These are phyloP conservation scores for Apolygus lucorum DNA, from an alignment of 1,140 invertebrate species.

Conservation along the genomic window DNA sequence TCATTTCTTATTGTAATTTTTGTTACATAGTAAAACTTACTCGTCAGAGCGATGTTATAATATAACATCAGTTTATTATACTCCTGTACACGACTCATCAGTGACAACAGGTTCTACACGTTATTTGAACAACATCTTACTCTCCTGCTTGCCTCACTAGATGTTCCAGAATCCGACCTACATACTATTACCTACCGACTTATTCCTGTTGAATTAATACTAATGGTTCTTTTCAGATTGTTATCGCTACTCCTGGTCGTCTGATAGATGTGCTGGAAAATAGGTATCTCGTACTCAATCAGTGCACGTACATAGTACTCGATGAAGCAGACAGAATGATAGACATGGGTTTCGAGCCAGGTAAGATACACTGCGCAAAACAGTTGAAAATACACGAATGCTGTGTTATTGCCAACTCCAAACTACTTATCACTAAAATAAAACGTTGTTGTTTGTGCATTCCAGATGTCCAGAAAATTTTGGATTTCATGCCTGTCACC, in stretches of 20 bases:
- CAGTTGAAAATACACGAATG: constrained; percentile 32
- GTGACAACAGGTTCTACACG: too few relatives aligned
- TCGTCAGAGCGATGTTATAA: too few relatives aligned
- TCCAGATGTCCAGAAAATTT: constrained; percentile 88
- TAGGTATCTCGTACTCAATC: constrained; percentile 89
- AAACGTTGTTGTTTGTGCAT: constrained; percentile 6
- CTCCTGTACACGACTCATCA: too few relatives aligned
- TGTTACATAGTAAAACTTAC: too few relatives aligned
- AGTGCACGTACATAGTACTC: constrained; percentile 90
- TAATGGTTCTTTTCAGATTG: constrained; percentile 63
- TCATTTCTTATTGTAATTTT: too few relatives aligned
- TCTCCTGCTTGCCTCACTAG: too few relatives aligned
- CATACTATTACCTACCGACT: too few relatives aligned
- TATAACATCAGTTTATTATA: too few relatives aligned
- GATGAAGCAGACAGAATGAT: constrained; percentile 98
- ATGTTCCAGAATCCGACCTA: too few relatives aligned
- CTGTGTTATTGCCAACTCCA: background rate
- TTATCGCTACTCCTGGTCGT: constrained; percentile 99
- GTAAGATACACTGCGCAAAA: too few relatives aligned
- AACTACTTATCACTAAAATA: background rate
- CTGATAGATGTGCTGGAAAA: constrained; percentile 98
- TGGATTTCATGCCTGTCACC: constrained; percentile 96
- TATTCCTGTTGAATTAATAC: too few relatives aligned
- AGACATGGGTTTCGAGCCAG: constrained; percentile 98
- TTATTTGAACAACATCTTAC: too few relatives aligned